Conservation (phyloP, 2,797 vertebrate genomes). For the Brachyrhaphis roseni region DNA sequence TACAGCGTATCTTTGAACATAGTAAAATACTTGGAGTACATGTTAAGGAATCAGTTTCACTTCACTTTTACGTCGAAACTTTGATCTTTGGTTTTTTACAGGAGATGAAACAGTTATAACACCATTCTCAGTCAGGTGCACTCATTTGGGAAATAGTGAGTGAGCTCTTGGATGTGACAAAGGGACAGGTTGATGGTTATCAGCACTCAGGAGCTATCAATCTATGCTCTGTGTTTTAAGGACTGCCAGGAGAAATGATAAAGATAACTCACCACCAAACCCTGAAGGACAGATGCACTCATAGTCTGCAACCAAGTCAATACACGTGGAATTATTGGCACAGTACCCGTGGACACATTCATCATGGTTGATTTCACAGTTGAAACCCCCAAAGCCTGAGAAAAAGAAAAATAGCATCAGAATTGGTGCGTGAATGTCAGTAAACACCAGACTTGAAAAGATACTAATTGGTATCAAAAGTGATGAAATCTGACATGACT, state of each 20-base stretch:
- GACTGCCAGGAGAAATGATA: conserved; percentile 56
- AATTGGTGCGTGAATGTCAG: conserved; percentile 38
- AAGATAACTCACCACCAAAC: conserved; percentile 79
- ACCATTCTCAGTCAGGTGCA: conserved; percentile 23
- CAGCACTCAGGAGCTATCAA: conserved; percentile 46
- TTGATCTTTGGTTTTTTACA: conserved; percentile 8
- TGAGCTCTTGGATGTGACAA: conserved; percentile 23
- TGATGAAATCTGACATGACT: conserved; percentile 37
- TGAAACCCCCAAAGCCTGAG: conserved; percentile 77
- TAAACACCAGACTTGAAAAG: conserved; percentile 48
- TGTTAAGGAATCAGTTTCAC: not conserved
- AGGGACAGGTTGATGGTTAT: conserved; percentile 37
- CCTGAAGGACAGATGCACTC: conserved; percentile 80
- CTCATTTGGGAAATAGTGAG: conserved; percentile 26
- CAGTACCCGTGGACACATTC: conserved; percentile 80
- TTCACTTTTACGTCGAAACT: not conserved
- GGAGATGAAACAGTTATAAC: conserved; percentile 19
- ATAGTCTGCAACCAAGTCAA: conserved; percentile 81
- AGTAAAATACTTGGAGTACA: not conserved
- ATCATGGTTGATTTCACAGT: conserved; percentile 84
- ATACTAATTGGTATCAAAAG: conserved; percentile 48
- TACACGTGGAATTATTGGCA: conserved; percentile 81
- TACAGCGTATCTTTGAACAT: not conserved
- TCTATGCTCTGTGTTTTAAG: conserved; percentile 51
- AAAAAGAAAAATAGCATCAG: conserved; percentile 49